A percentile compares a stretch with the other conserved stretches of the same genome.
Evolutionary conservation across 23 tunicate genomes (phyloP).

Genomic region (Clavelina lepadiformis): DNA sequence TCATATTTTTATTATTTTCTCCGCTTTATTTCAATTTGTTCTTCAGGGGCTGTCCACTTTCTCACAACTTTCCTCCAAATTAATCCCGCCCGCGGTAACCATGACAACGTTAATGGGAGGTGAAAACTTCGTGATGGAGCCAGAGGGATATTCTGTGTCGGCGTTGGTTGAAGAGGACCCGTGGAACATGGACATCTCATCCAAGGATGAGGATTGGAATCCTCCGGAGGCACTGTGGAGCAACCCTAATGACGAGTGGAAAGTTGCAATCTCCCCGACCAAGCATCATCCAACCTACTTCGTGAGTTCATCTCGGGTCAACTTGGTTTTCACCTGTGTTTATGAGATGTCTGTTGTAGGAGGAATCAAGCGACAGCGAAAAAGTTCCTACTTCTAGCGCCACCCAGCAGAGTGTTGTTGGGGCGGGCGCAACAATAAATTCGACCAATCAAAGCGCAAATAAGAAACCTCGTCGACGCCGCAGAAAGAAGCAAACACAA

Average conservation of each 20-base stretch:
- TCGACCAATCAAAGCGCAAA: slow-evolving; percentile 20
- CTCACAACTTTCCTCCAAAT: no score
- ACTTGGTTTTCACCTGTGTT: neutral
- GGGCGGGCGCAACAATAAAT: slow-evolving; percentile 27
- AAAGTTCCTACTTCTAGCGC: neutral
- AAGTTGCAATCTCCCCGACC: slow-evolving; percentile 22
- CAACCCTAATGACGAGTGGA: slow-evolving; percentile 68
- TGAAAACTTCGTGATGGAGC: slow-evolving; percentile 63
- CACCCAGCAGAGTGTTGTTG: slow-evolving; percentile 21
- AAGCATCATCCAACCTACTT: slow-evolving; percentile 52
- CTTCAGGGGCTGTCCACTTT: no score
- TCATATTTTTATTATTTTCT: no score
- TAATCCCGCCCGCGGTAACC: no score
- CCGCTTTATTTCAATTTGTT: no score
- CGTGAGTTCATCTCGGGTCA: slow-evolving; percentile 22
- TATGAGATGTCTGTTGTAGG: slow-evolving; percentile 6
- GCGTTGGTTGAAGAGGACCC: slow-evolving; percentile 44
- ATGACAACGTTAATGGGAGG: no score
- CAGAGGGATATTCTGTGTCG: slow-evolving; percentile 53
- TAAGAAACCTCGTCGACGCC: slow-evolving; percentile 28
- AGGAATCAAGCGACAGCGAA: slow-evolving; percentile 75
- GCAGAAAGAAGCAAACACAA: slow-evolving; percentile 22
- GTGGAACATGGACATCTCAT: slow-evolving; percentile 56
- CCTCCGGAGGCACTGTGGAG: slow-evolving; percentile 72
- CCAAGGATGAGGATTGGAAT: slow-evolving; percentile 62